These are phyloP conservation scores for Priocnemis perturbator DNA, from an alignment of 2,888 invertebrate species.

Conservation along the genomic window DNA sequence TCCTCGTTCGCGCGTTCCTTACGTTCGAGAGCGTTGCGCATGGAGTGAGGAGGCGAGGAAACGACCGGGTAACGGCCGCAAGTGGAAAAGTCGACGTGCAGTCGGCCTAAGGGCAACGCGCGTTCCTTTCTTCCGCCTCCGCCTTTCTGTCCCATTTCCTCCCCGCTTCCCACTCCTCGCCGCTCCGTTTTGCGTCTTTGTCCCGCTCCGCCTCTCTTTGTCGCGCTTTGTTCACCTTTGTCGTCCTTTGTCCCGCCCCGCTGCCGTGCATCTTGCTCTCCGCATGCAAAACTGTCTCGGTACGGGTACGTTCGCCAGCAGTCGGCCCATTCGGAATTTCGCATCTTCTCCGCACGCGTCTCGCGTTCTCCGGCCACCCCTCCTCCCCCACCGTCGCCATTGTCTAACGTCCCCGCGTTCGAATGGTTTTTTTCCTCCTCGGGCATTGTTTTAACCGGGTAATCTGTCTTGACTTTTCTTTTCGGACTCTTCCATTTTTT, in stretches of 20 bases:
- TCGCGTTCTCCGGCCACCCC: no score
- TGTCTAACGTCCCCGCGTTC: no score
- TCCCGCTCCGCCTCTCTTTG: not conserved
- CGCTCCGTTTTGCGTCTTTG: not conserved
- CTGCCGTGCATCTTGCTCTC: not conserved
- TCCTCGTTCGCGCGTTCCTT: conserved; percentile 46
- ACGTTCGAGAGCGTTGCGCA: conserved; percentile 10
- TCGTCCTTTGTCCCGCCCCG: not conserved
- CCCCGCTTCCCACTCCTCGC: not conserved
- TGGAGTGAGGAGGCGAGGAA: conserved; percentile 5
- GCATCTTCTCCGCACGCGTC: no score
- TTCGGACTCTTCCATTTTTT: no score
- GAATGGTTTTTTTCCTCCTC: no score
- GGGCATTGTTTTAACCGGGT: no score
- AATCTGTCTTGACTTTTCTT: no score
- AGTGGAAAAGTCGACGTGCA: conserved; percentile 36
- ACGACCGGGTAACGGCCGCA: conserved; percentile 16
- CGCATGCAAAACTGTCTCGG: not conserved
- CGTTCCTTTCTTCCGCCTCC: conserved; percentile 6
- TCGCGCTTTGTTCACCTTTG: not conserved
- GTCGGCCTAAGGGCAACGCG: conserved; percentile 23
- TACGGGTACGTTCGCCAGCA: no score
- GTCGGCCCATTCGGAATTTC: no score
- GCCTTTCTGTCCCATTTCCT: not conserved
- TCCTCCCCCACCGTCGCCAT: no score